phyloP scores from a whole-genome alignment of 2,888 invertebrate genomes.

The Erebia aethiops region DNA sequence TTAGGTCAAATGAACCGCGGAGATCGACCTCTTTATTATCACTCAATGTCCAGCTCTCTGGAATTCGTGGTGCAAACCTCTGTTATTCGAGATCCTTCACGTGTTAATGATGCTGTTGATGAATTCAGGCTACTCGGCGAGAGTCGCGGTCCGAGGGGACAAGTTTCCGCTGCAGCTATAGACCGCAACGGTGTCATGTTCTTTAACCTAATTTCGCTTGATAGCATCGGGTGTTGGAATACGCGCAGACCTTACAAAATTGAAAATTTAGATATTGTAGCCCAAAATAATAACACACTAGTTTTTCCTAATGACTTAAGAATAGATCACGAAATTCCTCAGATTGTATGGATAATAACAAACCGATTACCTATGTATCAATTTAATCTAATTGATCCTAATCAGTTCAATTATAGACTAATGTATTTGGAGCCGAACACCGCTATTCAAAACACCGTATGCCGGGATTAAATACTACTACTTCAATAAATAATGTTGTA shows the following conservation, averaged over 20 bases:
- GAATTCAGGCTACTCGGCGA: constrained; percentile 75
- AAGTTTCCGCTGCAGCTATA: constrained; percentile 89
- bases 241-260: constrained; percentile 87
- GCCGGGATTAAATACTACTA: constrained; percentile 51
- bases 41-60: constrained; percentile 91
- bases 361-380: constrained; percentile 90
- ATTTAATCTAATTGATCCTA: constrained; percentile 85
- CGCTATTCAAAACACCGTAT: constrained; percentile 85
- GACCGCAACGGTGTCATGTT: constrained; percentile 90
- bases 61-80: constrained; percentile 90
- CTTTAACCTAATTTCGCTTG: constrained; percentile 90
- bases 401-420: constrained; percentile 88
- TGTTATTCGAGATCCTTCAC: constrained; percentile 85
- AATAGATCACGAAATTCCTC: constrained; percentile 87
- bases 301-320: constrained; percentile 92
- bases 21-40: constrained; percentile 89
- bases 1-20: constrained; percentile 82
- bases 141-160: constrained; percentile 84
- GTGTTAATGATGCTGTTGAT: constrained; percentile 62
- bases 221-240: constrained; percentile 93
- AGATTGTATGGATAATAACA: constrained; percentile 89
- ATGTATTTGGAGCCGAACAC: constrained; percentile 85
- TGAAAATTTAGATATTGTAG: constrained; percentile 85
- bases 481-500: background rate
- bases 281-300: constrained; percentile 84